These are phyloP conservation scores for Melitaea athalia DNA, from an alignment of 2,888 invertebrate species.

Conservation along the genomic window DNA sequence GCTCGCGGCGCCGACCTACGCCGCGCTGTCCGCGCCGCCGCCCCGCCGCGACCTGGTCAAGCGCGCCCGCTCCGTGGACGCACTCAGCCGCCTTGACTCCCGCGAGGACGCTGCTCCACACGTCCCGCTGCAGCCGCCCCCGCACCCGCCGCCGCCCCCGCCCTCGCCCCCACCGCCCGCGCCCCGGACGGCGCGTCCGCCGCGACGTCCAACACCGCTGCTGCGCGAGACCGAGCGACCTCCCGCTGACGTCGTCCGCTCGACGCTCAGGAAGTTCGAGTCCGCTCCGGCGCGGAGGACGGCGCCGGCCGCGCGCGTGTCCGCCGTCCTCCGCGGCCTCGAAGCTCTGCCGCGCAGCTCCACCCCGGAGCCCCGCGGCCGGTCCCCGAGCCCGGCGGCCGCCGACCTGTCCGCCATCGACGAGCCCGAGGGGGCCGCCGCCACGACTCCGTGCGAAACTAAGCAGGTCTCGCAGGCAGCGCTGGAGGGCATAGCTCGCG, in stretches of 20 bases:
- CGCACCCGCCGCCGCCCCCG: slow-evolving; percentile 72
- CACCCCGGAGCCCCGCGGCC: slow-evolving; percentile 62
- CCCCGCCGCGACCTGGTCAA: slow-evolving; percentile 86
- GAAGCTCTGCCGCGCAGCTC: slow-evolving; percentile 59
- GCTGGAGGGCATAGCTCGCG: slow-evolving; percentile 85
- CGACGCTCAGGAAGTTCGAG: slow-evolving; percentile 93
- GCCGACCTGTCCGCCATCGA: slow-evolving; percentile 51
- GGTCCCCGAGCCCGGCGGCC: slow-evolving; percentile 49
- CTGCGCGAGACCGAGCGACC: slow-evolving; percentile 90
- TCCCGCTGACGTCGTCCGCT: slow-evolving; percentile 94
- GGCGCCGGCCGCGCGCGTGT: slow-evolving; percentile 76
- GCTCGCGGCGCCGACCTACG: slow-evolving; percentile 53
- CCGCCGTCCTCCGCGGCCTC: slow-evolving; percentile 65
- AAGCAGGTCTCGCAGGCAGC: slow-evolving; percentile 82
- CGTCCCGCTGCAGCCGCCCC: slow-evolving; percentile 84
- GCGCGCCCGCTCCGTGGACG: slow-evolving; percentile 93
- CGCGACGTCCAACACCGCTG: slow-evolving; percentile 82
- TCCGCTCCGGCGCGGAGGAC: slow-evolving; percentile 82
- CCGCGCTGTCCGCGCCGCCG: slow-evolving; percentile 48
- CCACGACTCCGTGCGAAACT: slow-evolving; percentile 45
- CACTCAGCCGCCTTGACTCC: slow-evolving; percentile 86
- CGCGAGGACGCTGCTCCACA: slow-evolving; percentile 82
- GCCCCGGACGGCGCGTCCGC: slow-evolving; percentile 66
- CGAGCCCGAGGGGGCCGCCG: slow-evolving; percentile 53
- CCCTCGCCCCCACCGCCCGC: slow-evolving; percentile 70